phyloP scores from a whole-genome alignment of 2,113 vertebrate species.

The Alces alces region DNA sequence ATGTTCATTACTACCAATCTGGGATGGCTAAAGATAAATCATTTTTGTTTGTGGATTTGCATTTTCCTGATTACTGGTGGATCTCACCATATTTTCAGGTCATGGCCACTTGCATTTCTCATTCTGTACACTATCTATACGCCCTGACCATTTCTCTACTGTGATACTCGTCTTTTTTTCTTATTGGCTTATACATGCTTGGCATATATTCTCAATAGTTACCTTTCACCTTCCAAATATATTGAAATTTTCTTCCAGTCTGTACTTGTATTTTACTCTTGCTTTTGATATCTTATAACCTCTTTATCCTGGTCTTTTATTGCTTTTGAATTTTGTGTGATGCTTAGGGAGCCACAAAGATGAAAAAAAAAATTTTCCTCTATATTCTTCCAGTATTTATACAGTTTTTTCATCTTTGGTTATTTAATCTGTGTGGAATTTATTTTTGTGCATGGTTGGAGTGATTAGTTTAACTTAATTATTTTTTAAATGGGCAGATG shows the following conservation, averaged over 20 bases:
- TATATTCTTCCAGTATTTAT: not conserved
- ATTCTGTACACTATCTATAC: not conserved
- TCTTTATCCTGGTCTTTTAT: not conserved
- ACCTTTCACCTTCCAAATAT: not conserved
- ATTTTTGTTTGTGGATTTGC: not conserved
- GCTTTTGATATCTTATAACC: not conserved
- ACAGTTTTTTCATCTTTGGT: not conserved
- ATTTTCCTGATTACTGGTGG: not conserved
- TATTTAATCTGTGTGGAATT: not conserved
- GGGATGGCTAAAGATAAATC: not conserved
- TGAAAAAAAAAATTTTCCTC: not conserved
- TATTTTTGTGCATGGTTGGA: not conserved
- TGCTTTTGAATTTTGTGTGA: not conserved
- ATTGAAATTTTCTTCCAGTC: not conserved
- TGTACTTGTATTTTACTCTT: not conserved
- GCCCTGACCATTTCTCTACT: not conserved
- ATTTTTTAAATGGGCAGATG: not conserved
- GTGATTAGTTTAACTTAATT: constrained; percentile 9
- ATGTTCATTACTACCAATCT: not conserved
- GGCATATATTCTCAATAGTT: not conserved
- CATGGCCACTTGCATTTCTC: not conserved
- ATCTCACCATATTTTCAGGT: not conserved
- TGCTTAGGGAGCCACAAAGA: not conserved
- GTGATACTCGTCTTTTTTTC: not conserved
- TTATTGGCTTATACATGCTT: not conserved